Evolutionary conservation across 1,140 invertebrate species (phyloP), one percentile per base, ranked within the genome.

Genomic region (Medauroidea extradentata): DNA sequence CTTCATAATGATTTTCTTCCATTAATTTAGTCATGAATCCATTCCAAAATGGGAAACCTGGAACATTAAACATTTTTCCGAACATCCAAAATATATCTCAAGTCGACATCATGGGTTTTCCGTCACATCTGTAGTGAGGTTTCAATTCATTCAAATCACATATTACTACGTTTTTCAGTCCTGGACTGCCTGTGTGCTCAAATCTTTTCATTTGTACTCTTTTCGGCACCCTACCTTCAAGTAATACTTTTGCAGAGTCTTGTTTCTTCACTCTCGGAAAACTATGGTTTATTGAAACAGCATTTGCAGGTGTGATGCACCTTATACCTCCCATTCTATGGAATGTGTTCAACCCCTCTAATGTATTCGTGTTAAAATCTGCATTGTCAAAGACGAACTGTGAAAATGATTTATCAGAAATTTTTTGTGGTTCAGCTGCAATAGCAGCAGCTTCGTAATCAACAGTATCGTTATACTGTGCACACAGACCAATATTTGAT

Each of bases 331-430:
- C 29, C 29, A 34, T 4, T 34, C 29, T 34, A 56, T 71, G 69
- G 50, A 71, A 67, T 42, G 69, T 68, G 42, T 63, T 61, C 18
- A 50, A 25, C 16, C 66, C 66, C 56, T 68, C 65, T 29, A 70
- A 25, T 38, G 67, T 70, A 27, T 58, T 43, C 8, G 49, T 54
- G 57, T 70, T 69, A 48, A 63, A 56, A 60, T 70, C 66, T 19
- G 68, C 67, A 50, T 69, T 69, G 44, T 70, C 67, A 43, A 65
- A 68, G 46, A 66, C 59, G 54, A 70, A 70, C 60, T 68, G 67
- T 50, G 48, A 60, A 54, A 65, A 67, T 50, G 61, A 52, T n/a
- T 59, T 18, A 19, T 48, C 23, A 51, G 52, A 34, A 43, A 64
- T 55, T 53, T 60, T 41, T 52, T 60, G 46, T 14, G 52, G 18